Conservation (phyloP, 1,140 invertebrate genomes). For the Ladona fulva region DNA sequence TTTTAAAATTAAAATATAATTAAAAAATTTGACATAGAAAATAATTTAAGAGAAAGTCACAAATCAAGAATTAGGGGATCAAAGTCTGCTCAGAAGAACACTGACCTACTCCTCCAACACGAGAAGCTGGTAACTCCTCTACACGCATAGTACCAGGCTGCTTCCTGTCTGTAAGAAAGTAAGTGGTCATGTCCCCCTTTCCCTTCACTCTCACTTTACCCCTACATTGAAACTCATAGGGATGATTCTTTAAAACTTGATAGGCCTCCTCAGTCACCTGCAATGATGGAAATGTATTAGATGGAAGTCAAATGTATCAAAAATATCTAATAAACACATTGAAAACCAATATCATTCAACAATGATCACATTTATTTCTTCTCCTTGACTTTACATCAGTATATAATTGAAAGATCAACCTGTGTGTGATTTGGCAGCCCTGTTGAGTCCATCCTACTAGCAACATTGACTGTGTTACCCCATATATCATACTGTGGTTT, state of each 20-base stretch:
- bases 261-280: constrained; percentile 74
- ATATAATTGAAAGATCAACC: constrained; percentile 29
- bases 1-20: too few relatives aligned
- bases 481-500: constrained; percentile 96
- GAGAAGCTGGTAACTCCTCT: constrained; percentile 37
- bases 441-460: constrained; percentile 81
- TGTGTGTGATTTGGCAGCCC: constrained; percentile 76
- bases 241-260: constrained; percentile 56
- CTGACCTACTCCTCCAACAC: constrained; percentile 12
- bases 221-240: constrained; percentile 69
- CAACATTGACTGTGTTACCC: constrained; percentile 93
- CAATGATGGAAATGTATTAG: constrained; percentile 16
- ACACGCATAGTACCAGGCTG: constrained; percentile 46
- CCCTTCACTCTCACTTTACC: constrained; percentile 87
- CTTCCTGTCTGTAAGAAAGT: constrained; percentile 68
- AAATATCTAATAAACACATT: too few relatives aligned
- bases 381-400: too few relatives aligned
- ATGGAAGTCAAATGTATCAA: too few relatives aligned
- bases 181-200: constrained; percentile 89
- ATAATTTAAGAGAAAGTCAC: too few relatives aligned
- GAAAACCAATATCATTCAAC: too few relatives aligned
- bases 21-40: too few relatives aligned
- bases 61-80: too few relatives aligned
- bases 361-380: too few relatives aligned
- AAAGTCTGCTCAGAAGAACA: background rate